These are phyloP conservation scores for Hemicentrotus pulcherrimus DNA, from an alignment of 35 echinoderm and acorn worm species.

Conservation along the genomic window DNA sequence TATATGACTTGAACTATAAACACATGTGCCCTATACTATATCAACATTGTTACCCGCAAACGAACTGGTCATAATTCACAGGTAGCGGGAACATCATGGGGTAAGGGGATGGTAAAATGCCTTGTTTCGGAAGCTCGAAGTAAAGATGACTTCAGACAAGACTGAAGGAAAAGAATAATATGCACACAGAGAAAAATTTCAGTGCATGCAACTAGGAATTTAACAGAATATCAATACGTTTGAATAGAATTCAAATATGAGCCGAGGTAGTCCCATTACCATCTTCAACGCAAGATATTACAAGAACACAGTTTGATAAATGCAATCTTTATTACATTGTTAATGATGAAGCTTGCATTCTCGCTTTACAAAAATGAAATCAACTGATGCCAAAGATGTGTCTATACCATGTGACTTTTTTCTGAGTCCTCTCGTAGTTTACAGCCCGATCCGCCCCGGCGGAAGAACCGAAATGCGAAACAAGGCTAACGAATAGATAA, in stretches of 20 bases:
- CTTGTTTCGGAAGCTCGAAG: too few species aligned
- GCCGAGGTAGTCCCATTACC: too few species aligned
- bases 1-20: neutral
- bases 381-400: neutral
- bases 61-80: neutral
- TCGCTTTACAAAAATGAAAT: neutral
- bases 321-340: too few species aligned
- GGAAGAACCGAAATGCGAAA: neutral
- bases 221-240: too few species aligned
- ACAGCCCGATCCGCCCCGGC: neutral
- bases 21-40: neutral
- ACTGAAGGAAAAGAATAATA: too few species aligned
- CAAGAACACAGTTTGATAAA: too few species aligned
- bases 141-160: too few species aligned
- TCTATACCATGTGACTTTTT: neutral
- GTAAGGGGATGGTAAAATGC: neutral
- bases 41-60: neutral
- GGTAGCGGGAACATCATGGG: neutral
- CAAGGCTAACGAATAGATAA: conserved; percentile 3
- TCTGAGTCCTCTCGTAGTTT: neutral
- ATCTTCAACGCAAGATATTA: too few species aligned
- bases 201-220: too few species aligned
- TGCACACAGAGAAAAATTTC: too few species aligned
- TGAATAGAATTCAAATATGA: too few species aligned
- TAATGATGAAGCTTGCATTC: too few species aligned